A percentile compares a stretch with the other conserved stretches of the same genome.
phyloP scores from a whole-genome alignment of 2,113 vertebrate genomes.

The Rhipidura dahli region DNA sequence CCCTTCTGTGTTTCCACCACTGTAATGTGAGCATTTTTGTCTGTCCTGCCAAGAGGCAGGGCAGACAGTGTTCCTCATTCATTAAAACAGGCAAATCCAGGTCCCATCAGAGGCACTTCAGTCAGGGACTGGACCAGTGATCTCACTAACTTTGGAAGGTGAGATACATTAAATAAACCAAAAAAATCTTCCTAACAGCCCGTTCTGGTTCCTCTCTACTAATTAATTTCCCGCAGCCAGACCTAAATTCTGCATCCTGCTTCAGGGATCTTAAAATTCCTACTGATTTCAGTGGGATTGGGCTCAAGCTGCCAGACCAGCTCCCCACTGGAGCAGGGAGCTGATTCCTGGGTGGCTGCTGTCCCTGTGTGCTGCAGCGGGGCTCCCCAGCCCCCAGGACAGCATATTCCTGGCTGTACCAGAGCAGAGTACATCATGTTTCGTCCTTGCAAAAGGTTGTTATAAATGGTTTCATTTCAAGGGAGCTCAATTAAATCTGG shows the following conservation, averaged over 20 bases:
- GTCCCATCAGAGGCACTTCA: neutral
- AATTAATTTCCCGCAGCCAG: neutral
- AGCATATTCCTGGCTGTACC: neutral
- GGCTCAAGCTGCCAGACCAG: neutral
- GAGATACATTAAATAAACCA: neutral
- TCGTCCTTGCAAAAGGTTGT: conserved; percentile 6
- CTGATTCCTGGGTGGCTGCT: neutral
- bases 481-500: conserved; percentile 6
- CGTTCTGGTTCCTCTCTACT: neutral
- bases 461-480: conserved; percentile 22
- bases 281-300: neutral
- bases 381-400: neutral
- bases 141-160: neutral
- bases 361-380: neutral
- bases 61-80: neutral
- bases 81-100: neutral
- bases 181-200: neutral
- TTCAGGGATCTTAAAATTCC: neutral
- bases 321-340: neutral
- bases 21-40: neutral
- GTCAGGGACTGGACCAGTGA: neutral
- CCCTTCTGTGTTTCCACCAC: neutral
- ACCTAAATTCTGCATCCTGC: neutral
- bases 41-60: neutral
- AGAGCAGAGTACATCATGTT: neutral